Conservation (phyloP, 2,797 vertebrate species). For the Bradypodion pumilum region DNA sequence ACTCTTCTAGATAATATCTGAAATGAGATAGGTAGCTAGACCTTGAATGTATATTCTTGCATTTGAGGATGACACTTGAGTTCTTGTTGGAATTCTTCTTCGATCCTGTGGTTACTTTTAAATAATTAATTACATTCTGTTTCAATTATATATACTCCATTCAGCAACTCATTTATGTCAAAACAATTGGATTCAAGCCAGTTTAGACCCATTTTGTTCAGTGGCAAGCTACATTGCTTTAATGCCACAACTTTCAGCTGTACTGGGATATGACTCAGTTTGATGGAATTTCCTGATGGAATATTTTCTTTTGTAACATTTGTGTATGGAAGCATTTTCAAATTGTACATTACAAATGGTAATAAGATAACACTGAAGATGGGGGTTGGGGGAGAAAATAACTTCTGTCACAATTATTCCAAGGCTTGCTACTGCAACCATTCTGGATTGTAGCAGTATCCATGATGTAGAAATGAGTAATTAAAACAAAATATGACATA, state of each 20-base stretch:
- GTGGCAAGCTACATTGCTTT: neutral
- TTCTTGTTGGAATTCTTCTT: neutral
- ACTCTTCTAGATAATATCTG: neutral
- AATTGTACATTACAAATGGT: constrained; percentile 25
- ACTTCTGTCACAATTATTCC: constrained; percentile 10
- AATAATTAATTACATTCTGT: constrained; percentile 44
- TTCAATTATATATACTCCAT: constrained; percentile 32
- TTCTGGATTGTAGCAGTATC: constrained; percentile 8
- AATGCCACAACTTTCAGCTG: neutral
- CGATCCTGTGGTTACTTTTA: constrained; percentile 35
- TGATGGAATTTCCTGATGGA: neutral
- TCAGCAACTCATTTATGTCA: constrained; percentile 26
- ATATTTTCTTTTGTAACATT: neutral
- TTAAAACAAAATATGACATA: constrained; percentile 9
- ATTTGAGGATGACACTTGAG: neutral
- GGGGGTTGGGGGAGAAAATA: neutral
- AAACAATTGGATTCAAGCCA: constrained; percentile 39
- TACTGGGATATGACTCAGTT: neutral
- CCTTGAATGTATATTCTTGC: neutral
- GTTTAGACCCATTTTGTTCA: neutral
- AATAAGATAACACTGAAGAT: neutral
- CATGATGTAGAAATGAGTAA: neutral
- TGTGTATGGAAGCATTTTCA: neutral
- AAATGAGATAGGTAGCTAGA: neutral
- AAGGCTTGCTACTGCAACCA: neutral